phyloP scores from a whole-genome alignment of 2,888 invertebrate genomes.

The Eupithecia abbreviata region DNA sequence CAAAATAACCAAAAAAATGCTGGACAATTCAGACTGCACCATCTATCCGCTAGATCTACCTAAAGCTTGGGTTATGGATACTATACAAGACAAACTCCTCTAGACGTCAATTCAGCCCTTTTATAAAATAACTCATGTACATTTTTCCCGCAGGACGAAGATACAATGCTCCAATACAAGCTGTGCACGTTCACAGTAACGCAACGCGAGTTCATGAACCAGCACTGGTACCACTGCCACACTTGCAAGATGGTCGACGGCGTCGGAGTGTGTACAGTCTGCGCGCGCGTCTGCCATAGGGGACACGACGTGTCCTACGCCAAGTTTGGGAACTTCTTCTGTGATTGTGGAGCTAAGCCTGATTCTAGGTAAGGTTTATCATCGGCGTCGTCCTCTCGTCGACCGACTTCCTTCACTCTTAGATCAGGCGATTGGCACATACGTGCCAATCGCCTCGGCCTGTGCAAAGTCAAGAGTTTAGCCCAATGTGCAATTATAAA shows the following conservation, averaged over 20 bases:
- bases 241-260: slow-evolving; percentile 99
- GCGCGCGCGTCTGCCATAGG: slow-evolving; percentile 98
- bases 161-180: slow-evolving; percentile 92
- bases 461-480: neutral
- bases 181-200: slow-evolving; percentile 98
- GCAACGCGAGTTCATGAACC: slow-evolving; percentile 99
- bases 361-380: slow-evolving; percentile 81
- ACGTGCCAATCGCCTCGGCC: neutral
- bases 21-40: too few species aligned
- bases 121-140: neutral
- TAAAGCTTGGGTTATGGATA: too few species aligned
- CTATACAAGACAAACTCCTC: too few species aligned
- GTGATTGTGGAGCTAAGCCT: slow-evolving; percentile 99
- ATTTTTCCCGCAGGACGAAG: slow-evolving; percentile 86
- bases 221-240: slow-evolving; percentile 99
- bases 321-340: slow-evolving; percentile 99
- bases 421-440: too few species aligned
- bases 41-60: too few species aligned
- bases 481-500: too few species aligned
- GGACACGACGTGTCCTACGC: slow-evolving; percentile 98
- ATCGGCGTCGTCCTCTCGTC: neutral
- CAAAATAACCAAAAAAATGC: too few species aligned
- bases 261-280: slow-evolving; percentile 98
- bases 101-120: neutral
- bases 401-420: neutral